These are phyloP conservation scores for Pangasianodon hypophthalmus DNA, from an alignment of 2,113 vertebrate genomes.

Conservation along the genomic window DNA sequence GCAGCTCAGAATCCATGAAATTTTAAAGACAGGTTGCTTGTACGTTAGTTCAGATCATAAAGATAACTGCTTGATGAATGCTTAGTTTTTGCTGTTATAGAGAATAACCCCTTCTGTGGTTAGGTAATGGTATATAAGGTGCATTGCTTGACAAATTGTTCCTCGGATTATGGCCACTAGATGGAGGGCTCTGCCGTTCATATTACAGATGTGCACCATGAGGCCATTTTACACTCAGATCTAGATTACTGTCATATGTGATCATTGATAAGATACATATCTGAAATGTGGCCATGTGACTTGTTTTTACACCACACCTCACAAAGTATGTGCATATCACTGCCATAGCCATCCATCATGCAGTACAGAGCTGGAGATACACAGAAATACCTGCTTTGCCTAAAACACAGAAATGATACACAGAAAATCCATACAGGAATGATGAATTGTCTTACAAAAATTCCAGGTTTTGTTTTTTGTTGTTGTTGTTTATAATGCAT, in stretches of 20 bases:
- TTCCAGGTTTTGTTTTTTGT: background rate
- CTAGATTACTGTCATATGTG: background rate
- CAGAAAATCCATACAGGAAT: background rate
- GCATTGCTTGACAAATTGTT: background rate
- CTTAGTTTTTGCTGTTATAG: background rate
- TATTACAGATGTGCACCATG: background rate
- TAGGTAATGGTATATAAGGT: background rate
- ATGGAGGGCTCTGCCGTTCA: slow-evolving; percentile 22
- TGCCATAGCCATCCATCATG: background rate
- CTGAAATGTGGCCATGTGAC: background rate
- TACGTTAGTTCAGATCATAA: background rate
- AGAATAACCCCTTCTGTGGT: background rate
- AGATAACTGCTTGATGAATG: background rate
- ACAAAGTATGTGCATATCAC: background rate
- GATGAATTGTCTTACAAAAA: background rate
- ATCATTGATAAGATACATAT: background rate
- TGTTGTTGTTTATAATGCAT: background rate
- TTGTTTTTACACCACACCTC: background rate
- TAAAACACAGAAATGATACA: background rate
- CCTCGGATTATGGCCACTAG: slow-evolving; percentile 30
- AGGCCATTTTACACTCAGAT: background rate
- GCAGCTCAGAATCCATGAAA: background rate
- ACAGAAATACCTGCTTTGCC: background rate
- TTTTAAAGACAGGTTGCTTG: background rate
- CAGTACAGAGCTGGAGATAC: background rate